Evolutionary conservation across 35 echinoderm and acorn worm species (phyloP), one percentile per base, ranked within the genome.

Genomic region (Holothuria glaberrima): DNA sequence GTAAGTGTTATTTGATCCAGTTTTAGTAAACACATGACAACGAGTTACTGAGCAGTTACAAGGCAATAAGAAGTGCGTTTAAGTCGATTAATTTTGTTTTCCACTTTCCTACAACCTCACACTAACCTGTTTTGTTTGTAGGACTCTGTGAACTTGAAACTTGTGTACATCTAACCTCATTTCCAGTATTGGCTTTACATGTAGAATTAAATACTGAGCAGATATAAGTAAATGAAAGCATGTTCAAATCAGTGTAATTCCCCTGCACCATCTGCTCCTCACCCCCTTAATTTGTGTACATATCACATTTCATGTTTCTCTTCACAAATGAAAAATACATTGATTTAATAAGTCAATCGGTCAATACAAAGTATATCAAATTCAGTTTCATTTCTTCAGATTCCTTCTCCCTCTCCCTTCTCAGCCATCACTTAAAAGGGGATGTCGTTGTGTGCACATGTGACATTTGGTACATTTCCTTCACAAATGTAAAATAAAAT

Each of bases 401-500:
- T n/a, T n/a, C n/a, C n/a, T n/a, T n/a, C 3, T 4, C 19, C 12
- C 12, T 27, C 60, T 64, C 60, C 60, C 60, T 27, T 22, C 12
- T 64, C 2, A 20, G n/a, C n/a, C n/a, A n/a, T n/a, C n/a, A n/a
- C n/a, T 64, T 64, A 64, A 64, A 64, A 14, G 60, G 2, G 60
- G 5, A 64, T 64, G 26, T 2, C 60, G 12, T 64, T 64, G 2
- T 64, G 60, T 64, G 60, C 3, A 64, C 60, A 64, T 64, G 13
- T 14, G 7, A 64, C 13, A 27, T 64, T 64, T 64, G 60, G 60
- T 14, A 27, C 19, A 64, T 64, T 64, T 14, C 2, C 60, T 64
- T 64, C 60, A 64, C 60, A 64, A 64, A 3, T 64, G 60, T 2
- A 64, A 64, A 64, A 64, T 64, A 22, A 64, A 64, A 64, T n/a